These are phyloP conservation scores for Ctenomys sociabilis DNA, from an alignment of 2,113 vertebrate species.

Conservation along the genomic window DNA sequence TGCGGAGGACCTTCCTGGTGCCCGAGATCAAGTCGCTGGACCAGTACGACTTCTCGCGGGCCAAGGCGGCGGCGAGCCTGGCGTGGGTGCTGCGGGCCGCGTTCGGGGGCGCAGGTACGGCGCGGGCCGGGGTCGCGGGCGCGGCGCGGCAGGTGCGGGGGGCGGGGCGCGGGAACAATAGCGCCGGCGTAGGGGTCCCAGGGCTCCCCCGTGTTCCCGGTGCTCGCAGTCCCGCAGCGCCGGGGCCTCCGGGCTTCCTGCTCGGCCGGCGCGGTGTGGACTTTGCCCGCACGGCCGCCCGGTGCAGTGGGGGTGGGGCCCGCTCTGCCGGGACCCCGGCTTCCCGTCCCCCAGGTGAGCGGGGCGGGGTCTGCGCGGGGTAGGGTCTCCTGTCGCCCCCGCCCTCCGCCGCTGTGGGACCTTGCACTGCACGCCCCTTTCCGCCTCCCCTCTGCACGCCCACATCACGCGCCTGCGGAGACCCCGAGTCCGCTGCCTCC, in stretches of 20 bases:
- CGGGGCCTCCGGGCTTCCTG: slow-evolving; percentile 67
- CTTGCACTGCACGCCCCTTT: not conserved
- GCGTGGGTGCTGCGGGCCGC: slow-evolving; percentile 93
- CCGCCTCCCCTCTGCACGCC: not conserved
- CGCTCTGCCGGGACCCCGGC: not conserved
- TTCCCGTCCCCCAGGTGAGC: slow-evolving; percentile 68
- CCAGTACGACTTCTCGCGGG: slow-evolving; percentile 91
- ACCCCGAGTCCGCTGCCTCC: not conserved
- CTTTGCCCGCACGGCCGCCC: slow-evolving; percentile 70
- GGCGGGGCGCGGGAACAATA: slow-evolving; percentile 71
- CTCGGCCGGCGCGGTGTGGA: slow-evolving; percentile 54
- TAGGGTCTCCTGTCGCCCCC: not conserved
- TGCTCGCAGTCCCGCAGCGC: not conserved
- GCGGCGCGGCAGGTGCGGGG: not conserved
- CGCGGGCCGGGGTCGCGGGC: slow-evolving; percentile 83
- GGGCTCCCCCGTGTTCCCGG: not conserved
- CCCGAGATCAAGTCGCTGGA: slow-evolving; percentile 94
- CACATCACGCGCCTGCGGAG: not conserved
- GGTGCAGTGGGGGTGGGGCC: slow-evolving; percentile 76
- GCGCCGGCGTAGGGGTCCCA: slow-evolving; percentile 31
- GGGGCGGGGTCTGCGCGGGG: slow-evolving; percentile 6
- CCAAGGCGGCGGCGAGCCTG: slow-evolving; percentile 93
- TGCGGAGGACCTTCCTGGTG: slow-evolving; percentile 93
- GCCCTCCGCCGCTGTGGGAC: not conserved
- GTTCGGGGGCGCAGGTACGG: slow-evolving; percentile 91